Base-by-base conservation (phyloP, 1,140 invertebrate species). In the Drosophila pachea region DNA sequence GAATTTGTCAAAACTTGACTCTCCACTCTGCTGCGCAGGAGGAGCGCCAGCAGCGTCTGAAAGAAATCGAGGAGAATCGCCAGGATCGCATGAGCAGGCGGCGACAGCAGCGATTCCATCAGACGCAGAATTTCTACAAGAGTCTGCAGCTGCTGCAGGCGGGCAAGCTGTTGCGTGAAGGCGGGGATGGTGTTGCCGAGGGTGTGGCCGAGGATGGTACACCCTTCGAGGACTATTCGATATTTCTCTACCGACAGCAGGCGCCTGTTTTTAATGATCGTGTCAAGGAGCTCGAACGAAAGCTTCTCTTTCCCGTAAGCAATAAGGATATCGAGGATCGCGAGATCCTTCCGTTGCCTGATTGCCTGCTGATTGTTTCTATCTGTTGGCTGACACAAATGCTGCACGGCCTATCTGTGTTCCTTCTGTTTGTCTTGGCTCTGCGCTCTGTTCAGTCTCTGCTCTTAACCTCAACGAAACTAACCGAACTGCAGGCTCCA, bases 141-240 rank as follows among this genome's bases (percentile, higher is more conserved):
- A 95, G 94, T 88, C 92, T 95, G 91, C 93, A 94, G 86, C 94
- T 95, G 92, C 90, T 95, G 67, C 92, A 94, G 88, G 92, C 92
- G 11, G 94, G 94, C 78, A 89, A 76, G 42, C 68, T 88, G 14
- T 50, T 89, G 33, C 58, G 87, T 9, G 92, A 91, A 43, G 91
- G 90, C 22, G 22, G 22, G 52, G 92, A 91, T 42, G 92, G 90
- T 68, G 87, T 89, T 38, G 52, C 45, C 8, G 76, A 76, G 40
- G 78, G 78, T 8, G 62, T 84, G 47, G 79, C 79, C 31, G 79
- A 83, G 55, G 76, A 89, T 59, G 88, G 88, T 45, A 88, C 86
- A 66, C 92, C 93, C 33, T 94, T 94, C 81, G 93, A 94, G 88
- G 94, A 95, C 90, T 94, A 94, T 88, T 94, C 93, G 43, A 92